These are phyloP conservation scores for Gnatocerus cornutus DNA, from an alignment of 2,888 invertebrate genomes.

Conservation along the genomic window DNA sequence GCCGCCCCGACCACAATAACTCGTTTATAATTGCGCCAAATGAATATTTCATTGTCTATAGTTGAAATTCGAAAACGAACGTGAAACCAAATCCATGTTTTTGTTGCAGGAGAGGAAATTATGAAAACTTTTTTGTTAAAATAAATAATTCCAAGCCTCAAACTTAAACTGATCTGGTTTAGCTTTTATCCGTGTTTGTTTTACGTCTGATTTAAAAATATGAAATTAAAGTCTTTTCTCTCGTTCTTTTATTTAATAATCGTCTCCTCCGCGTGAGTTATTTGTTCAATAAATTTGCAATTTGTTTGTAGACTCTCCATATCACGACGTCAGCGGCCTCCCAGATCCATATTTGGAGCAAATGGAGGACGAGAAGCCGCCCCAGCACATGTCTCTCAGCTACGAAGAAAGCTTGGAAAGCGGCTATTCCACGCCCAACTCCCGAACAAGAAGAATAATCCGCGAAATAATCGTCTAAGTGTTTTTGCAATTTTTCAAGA, in stretches of 20 bases:
- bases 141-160: too few species aligned
- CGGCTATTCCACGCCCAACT: conserved; percentile 95
- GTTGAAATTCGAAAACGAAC: too few species aligned
- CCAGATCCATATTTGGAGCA: conserved; percentile 91
- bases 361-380: conserved; percentile 87
- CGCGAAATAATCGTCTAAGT: conserved; percentile 93
- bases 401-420: conserved; percentile 96
- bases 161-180: too few species aligned
- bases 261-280: not conserved
- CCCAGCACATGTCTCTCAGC: conserved; percentile 89
- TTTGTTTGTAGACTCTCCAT: conserved; percentile 85
- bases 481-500: conserved; percentile 12
- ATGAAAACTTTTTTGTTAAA: too few species aligned
- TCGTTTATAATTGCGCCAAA: too few species aligned
- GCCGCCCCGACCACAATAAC: not conserved
- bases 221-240: too few species aligned
- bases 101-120: too few species aligned
- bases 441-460: conserved; percentile 92
- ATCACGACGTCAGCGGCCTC: conserved; percentile 94
- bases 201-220: too few species aligned
- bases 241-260: too few species aligned
- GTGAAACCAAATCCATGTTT: too few species aligned
- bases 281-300: conserved; percentile 5
- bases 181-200: too few species aligned
- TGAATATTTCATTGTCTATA: too few species aligned